These are phyloP conservation scores for Zingel zingel DNA, from an alignment of 2,113 vertebrate species.

Conservation along the genomic window DNA sequence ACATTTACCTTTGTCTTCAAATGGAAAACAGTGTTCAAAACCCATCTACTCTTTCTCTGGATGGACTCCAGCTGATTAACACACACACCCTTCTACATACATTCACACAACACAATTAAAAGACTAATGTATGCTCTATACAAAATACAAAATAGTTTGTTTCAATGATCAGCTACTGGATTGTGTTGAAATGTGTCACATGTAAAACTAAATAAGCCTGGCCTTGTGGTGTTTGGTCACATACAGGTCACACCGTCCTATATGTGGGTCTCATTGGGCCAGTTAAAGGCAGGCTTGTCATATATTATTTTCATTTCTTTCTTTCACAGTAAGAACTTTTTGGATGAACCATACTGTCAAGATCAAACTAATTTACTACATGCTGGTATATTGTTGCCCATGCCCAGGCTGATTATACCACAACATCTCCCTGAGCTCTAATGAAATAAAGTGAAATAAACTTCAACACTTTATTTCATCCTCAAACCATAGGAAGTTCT, in stretches of 20 bases:
- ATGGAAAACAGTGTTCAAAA: background rate
- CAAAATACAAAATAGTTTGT: background rate
- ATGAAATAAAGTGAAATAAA: background rate
- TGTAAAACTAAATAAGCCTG: background rate
- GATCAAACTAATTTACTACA: background rate
- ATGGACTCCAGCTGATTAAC: background rate
- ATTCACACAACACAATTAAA: background rate
- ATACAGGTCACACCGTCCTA: background rate
- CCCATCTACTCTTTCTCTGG: background rate
- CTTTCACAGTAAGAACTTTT: background rate
- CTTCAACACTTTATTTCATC: background rate
- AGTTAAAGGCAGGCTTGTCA: background rate
- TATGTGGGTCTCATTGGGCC: background rate
- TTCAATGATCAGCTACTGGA: background rate
- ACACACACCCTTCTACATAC: background rate
- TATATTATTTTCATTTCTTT: background rate
- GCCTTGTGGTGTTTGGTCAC: background rate
- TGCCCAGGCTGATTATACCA: background rate
- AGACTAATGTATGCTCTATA: background rate
- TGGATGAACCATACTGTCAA: background rate
- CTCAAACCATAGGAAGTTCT: background rate
- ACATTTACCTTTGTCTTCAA: constrained; percentile 61
- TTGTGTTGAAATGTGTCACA: background rate
- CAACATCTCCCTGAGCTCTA: constrained; percentile 3
- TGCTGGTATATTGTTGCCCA: background rate